Conservation (phyloP, 2,113 vertebrate species). For the Axis porcinus region DNA sequence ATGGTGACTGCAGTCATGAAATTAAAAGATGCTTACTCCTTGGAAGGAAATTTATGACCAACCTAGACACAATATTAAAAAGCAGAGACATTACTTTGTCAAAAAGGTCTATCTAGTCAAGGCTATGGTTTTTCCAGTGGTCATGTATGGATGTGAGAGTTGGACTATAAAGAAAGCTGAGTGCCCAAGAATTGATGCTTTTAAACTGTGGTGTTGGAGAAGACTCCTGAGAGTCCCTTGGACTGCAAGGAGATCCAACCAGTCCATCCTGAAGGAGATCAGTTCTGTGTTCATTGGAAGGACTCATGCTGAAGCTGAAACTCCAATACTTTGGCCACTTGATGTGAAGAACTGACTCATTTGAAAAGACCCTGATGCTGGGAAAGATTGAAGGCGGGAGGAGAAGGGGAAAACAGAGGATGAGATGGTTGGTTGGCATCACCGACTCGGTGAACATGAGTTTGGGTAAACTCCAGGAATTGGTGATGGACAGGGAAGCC, state of each 20-base stretch:
- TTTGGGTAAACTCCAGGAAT: not conserved
- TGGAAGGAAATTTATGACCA: not conserved
- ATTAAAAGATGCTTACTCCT: not conserved
- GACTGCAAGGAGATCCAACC: not conserved
- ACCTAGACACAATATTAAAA: not conserved
- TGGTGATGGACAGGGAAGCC: not conserved
- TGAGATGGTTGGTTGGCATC: not conserved
- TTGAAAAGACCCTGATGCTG: not conserved
- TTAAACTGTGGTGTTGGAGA: not conserved
- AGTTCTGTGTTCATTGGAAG: not conserved
- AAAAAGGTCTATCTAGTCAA: not conserved
- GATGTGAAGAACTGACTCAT: not conserved
- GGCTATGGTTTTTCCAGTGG: not conserved
- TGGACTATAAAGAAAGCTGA: not conserved
- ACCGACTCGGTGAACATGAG: not conserved
- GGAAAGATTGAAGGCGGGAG: not conserved
- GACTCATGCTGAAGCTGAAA: not conserved
- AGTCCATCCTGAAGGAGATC: not conserved
- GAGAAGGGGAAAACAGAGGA: not conserved
- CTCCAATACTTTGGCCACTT: not conserved
- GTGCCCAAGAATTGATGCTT: rapidly evolving
- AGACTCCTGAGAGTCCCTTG: not conserved
- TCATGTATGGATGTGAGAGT: not conserved
- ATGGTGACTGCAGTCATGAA: not conserved
- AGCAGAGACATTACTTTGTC: not conserved